These are phyloP conservation scores for Eucriotettix oculatus DNA, from an alignment of 2,888 invertebrate species.

Conservation along the genomic window DNA sequence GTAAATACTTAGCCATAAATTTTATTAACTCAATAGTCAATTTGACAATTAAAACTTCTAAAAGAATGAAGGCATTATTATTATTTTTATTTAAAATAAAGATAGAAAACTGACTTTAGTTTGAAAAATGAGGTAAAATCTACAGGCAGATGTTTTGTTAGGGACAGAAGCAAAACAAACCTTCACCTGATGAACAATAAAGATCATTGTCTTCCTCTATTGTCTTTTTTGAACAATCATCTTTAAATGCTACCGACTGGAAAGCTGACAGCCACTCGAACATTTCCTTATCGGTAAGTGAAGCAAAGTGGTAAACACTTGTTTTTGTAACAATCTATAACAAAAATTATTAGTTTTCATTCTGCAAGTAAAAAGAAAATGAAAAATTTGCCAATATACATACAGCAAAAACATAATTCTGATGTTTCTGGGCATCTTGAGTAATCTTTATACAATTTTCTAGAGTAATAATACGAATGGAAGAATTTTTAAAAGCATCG, in stretches of 20 bases:
- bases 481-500: slow-evolving; percentile 43
- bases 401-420: slow-evolving; percentile 32
- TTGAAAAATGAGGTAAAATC: no score
- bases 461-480: slow-evolving; percentile 58
- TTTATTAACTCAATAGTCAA: not conserved
- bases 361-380: not conserved
- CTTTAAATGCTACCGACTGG: slow-evolving; percentile 67
- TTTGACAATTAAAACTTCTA: not conserved
- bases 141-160: no score
- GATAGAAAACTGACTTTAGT: no score
- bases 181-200: slow-evolving; percentile 70
- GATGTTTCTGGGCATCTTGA: slow-evolving; percentile 27
- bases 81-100: no score
- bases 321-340: slow-evolving; percentile 56
- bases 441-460: slow-evolving; percentile 75
- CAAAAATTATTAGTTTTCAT: not conserved
- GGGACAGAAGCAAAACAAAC: slow-evolving; percentile 11
- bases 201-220: slow-evolving; percentile 78
- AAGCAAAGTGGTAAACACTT: slow-evolving; percentile 37
- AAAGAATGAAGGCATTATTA: not conserved
- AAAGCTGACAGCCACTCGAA: slow-evolving; percentile 63
- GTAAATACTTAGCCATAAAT: not conserved
- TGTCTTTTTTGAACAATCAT: slow-evolving; percentile 38
- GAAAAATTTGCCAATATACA: slow-evolving; percentile 13
- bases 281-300: slow-evolving; percentile 47